A percentile compares a stretch with the other conserved stretches of the same genome.
phyloP scores from a whole-genome alignment of 2,113 vertebrate species.

The Syngnathus scovelli region DNA sequence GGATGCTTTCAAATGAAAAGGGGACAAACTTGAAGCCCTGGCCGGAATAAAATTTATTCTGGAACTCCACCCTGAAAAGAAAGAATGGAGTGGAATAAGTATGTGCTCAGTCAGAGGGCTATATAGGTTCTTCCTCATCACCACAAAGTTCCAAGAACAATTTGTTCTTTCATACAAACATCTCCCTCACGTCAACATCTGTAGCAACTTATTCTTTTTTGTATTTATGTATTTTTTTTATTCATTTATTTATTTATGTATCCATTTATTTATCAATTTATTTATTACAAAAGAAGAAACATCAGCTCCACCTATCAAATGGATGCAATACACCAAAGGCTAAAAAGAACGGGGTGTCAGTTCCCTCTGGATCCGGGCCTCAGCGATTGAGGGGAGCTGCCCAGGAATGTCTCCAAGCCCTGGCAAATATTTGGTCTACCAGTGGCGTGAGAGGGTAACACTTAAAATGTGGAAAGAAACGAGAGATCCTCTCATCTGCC shows the following conservation, averaged over 20 bases:
- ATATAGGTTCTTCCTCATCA: no score
- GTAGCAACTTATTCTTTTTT: no score
- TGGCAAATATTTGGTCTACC: slow-evolving; percentile 61
- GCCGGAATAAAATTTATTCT: slow-evolving; percentile 96
- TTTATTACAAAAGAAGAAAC: no score
- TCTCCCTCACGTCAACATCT: no score
- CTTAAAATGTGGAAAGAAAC: slow-evolving; percentile 45
- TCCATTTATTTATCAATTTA: no score
- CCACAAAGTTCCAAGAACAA: no score
- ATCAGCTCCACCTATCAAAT: no score
- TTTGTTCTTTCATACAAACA: no score
- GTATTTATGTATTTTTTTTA: no score
- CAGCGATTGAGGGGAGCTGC: slow-evolving; percentile 34
- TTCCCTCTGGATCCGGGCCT: slow-evolving; percentile 33
- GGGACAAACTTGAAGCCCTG: slow-evolving; percentile 94
- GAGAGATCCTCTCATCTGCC: slow-evolving; percentile 37
- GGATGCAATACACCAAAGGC: no score
- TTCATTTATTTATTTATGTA: no score
- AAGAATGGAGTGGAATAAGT: slow-evolving; percentile 10
- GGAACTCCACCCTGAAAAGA: slow-evolving; percentile 91
- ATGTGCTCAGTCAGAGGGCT: background rate
- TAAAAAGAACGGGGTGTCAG: background rate
- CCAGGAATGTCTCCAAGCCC: slow-evolving; percentile 60
- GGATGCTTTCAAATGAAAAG: slow-evolving; percentile 92
- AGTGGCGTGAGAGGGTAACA: slow-evolving; percentile 37